Base-by-base conservation (phyloP, 1,140 invertebrate genomes). In the Holcopasites calliopsidis region DNA sequence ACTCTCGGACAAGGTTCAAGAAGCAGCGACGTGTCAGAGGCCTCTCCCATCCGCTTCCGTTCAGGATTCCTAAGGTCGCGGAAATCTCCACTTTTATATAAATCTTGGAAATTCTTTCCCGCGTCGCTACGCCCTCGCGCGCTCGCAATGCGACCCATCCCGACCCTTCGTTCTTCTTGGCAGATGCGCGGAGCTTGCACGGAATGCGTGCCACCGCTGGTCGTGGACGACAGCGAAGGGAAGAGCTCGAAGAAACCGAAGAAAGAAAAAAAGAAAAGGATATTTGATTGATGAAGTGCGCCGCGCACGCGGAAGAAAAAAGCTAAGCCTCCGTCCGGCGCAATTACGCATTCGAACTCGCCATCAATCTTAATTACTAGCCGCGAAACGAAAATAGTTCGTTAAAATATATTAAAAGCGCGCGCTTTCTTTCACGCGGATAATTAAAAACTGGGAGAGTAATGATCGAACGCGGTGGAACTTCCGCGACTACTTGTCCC, bases 361-460 rank as follows among this genome's bases (percentile, higher is more conserved):
- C 76, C 80, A 83, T 83, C 81, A 79, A 83, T 83, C 81, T 83
- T 83, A 82, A 83, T 83, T 83, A 83, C 82, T 64, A 33, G 52
- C 50, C 65, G 57, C 40, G 80, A 31, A n/a, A 66, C 76, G 69
- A 69, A 83, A 82, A 78, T 78, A 82, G 80, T 82, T 83, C 80
- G 76, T 83, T 83, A 82, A 74, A 76, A 70, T 79, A n/a, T n/a
- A 82, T 83, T 82, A 83, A 83, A 78, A 68, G 76, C 35, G 49
- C 55, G 73, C 61, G 50, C 72, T 82, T 77, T 82, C 79, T 80
- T 77, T 62, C 42, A 62, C 71, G 52, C 28, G 77, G 71, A 57
- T 82, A 82, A 82, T 82, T 82, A 82, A 82, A 82, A 82, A 77
- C 38, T 21, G 71, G 40, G 31, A 52, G 74, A 64, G 35, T 64